Conservation (phyloP, 2,113 vertebrate species). For the Phycodurus eques region DNA sequence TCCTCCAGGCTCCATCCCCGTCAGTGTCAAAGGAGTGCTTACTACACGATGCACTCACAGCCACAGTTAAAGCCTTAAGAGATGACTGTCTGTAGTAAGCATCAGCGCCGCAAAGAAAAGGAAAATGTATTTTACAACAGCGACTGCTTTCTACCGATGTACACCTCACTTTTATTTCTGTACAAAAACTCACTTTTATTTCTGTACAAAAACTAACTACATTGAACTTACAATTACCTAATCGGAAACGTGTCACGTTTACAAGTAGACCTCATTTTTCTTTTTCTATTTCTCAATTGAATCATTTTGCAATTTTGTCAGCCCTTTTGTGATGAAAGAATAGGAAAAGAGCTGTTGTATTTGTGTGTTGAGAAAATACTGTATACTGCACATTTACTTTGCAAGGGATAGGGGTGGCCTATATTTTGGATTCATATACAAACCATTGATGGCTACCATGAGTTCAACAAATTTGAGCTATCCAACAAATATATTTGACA, state of each 20-base stretch:
- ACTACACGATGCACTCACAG: slow-evolving; percentile 44
- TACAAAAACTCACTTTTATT: not conserved
- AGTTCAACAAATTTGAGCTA: not conserved
- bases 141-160: slow-evolving; percentile 2
- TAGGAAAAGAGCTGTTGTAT: too few relatives aligned
- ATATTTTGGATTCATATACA: too few relatives aligned
- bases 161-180: slow-evolving; percentile 1
- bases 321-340: too few relatives aligned
- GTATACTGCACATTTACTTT: too few relatives aligned
- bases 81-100: slow-evolving; percentile 61
- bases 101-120: slow-evolving; percentile 27
- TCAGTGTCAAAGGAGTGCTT: slow-evolving; percentile 29
- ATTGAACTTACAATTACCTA: not conserved
- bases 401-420: too few relatives aligned
- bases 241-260: too few relatives aligned
- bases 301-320: too few relatives aligned
- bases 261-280: too few relatives aligned
- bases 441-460: too few relatives aligned
- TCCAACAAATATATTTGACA: not conserved
- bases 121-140: slow-evolving; percentile 21
- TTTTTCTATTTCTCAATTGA: too few relatives aligned
- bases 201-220: not conserved
- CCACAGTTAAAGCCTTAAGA: slow-evolving; percentile 23
- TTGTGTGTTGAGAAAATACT: too few relatives aligned
- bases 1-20: slow-evolving; percentile 35